These are phyloP conservation scores for Meandrusa payeni DNA, from an alignment of 2,888 invertebrate species.

Conservation along the genomic window DNA sequence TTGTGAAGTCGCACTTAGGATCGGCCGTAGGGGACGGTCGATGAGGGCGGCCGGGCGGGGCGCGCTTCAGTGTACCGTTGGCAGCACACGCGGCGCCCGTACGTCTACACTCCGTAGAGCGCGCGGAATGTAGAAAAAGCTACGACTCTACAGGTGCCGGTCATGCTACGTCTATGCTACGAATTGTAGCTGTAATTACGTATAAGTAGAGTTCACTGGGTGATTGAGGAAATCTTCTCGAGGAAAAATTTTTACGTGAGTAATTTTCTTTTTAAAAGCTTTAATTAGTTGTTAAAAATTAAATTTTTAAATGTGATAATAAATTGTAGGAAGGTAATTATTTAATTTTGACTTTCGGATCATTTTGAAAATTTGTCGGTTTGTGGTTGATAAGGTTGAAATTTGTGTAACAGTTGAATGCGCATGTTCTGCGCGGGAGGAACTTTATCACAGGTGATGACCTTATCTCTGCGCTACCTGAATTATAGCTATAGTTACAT, in stretches of 20 bases:
- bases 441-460: no score
- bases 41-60: slow-evolving; percentile 21
- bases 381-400: slow-evolving; percentile 2
- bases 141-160: slow-evolving; percentile 21
- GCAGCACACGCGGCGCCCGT: slow-evolving; percentile 14
- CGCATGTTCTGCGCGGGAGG: slow-evolving; percentile 21
- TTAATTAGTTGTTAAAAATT: not conserved
- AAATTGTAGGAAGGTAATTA: no score
- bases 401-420: not conserved
- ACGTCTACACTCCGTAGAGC: slow-evolving; percentile 1
- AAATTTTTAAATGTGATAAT: no score
- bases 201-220: not conserved
- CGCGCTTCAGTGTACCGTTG: slow-evolving; percentile 18
- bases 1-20: slow-evolving; percentile 22
- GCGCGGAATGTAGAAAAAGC: slow-evolving; percentile 20
- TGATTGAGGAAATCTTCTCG: not conserved
- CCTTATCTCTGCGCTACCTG: no score
- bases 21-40: slow-evolving; percentile 16
- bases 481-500: no score
- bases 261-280: not conserved
- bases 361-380: no score
- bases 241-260: not conserved
- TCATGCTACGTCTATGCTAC: not conserved
- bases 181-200: not conserved
- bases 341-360: no score